Evolutionary conservation across 1,140 invertebrate species (phyloP).

Genomic region (Diploscapter pachys): DNA sequence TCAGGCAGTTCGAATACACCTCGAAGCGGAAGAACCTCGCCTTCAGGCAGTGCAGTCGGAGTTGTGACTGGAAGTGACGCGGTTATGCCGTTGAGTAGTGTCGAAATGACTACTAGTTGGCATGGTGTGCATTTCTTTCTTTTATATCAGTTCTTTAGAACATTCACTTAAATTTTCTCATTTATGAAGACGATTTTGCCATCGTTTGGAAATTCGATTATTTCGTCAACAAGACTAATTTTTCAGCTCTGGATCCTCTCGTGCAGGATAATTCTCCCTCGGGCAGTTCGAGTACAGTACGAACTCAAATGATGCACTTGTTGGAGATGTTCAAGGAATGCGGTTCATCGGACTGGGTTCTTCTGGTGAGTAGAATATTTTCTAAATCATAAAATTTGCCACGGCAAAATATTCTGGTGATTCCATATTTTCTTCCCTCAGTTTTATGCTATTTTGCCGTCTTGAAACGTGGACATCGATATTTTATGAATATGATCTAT

Average conservation of each 20-base stretch:
- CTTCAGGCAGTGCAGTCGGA: too few species aligned
- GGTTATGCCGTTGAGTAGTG: too few species aligned
- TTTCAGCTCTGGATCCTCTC: neutral
- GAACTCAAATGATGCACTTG: conserved; percentile 5
- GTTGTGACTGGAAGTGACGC: too few species aligned
- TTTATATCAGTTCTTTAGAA: neutral
- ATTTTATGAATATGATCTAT: too few species aligned
- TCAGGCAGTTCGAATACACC: too few species aligned
- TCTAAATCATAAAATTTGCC: neutral
- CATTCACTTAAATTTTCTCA: neutral
- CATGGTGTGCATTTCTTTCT: too few species aligned
- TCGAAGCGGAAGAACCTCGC: too few species aligned
- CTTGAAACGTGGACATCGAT: too few species aligned
- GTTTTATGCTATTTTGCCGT: too few species aligned
- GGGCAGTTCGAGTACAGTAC: conserved; percentile 14
- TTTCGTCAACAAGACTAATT: conserved; percentile 17
- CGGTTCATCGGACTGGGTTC: conserved; percentile 28
- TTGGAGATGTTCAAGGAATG: conserved; percentile 20
- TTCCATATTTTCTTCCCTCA: too few species aligned
- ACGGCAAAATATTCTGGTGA: too few species aligned
- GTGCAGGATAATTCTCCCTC: conserved; percentile 7
- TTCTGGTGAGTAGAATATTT: conserved; percentile 10
- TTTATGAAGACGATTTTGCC: conserved; percentile 1
- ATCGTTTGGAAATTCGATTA: neutral
- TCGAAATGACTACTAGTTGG: too few species aligned